Percentiles rank a stretch among this genome's conserved stretches.
These are phyloP conservation scores for Chaunax sp. DNA, from an alignment of 2,797 vertebrate species.

Conservation along the genomic window DNA sequence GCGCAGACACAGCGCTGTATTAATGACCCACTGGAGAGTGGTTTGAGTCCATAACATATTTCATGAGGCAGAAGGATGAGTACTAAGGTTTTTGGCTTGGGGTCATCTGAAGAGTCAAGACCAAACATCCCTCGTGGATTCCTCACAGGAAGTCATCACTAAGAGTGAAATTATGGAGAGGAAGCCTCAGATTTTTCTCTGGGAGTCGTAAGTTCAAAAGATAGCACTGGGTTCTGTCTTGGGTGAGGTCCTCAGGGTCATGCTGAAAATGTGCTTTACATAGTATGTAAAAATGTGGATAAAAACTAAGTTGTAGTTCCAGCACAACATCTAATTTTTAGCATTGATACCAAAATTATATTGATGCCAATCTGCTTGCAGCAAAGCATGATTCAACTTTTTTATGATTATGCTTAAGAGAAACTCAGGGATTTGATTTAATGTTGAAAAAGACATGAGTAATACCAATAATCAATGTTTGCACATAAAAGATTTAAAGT, in stretches of 20 bases:
- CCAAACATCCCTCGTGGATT: constrained; percentile 78
- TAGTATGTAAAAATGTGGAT: not conserved
- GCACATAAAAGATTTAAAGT: too few species aligned
- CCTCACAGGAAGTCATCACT: constrained; percentile 81
- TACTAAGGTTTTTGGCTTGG: constrained; percentile 80
- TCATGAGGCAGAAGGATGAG: constrained; percentile 81
- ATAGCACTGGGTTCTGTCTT: constrained; percentile 26
- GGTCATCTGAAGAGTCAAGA: constrained; percentile 84
- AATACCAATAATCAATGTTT: too few species aligned
- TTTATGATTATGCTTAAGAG: too few species aligned
- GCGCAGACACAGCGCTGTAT: constrained; percentile 44
- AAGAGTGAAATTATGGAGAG: constrained; percentile 64
- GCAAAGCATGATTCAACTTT: too few species aligned
- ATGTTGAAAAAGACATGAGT: too few species aligned
- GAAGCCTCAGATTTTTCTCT: constrained; percentile 40
- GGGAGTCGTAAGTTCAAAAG: constrained; percentile 29
- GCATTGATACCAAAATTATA: too few species aligned
- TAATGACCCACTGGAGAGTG: constrained; percentile 75
- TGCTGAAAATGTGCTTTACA: not conserved
- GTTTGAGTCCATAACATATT: constrained; percentile 79
- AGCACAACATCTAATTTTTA: too few species aligned
- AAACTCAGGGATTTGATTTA: too few species aligned
- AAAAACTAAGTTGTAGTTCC: too few species aligned
- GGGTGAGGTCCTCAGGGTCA: not conserved
- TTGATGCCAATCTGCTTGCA: too few species aligned